A percentile compares a stretch with the other conserved stretches of the same genome.
Evolutionary conservation across 2,797 vertebrate genomes (phyloP).

Genomic region (Xenopus petersii): DNA sequence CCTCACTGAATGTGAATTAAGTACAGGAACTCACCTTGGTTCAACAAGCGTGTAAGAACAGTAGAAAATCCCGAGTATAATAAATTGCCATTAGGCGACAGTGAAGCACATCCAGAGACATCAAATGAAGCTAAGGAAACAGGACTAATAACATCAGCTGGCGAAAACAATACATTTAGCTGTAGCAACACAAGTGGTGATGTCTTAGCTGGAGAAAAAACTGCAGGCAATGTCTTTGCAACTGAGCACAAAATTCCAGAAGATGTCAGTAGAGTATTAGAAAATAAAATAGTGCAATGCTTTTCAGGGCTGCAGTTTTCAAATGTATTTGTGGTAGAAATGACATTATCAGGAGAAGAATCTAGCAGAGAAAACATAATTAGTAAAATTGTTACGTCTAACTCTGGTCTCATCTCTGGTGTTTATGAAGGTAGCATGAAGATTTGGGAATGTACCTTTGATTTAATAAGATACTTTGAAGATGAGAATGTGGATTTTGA

Average conservation of each 20-base stretch:
- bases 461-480: slow-evolving; percentile 79
- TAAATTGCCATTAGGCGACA: slow-evolving; percentile 25
- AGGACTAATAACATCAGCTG: not conserved
- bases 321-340: slow-evolving; percentile 53
- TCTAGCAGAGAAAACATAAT: slow-evolving; percentile 68
- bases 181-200: not conserved
- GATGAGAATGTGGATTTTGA: slow-evolving; percentile 70
- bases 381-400: slow-evolving; percentile 69
- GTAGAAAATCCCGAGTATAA: slow-evolving; percentile 24
- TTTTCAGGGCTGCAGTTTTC: slow-evolving; percentile 13
- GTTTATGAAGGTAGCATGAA: slow-evolving; percentile 94
- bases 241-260: slow-evolving; percentile 62
- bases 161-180: not conserved
- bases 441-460: slow-evolving; percentile 97
- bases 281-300: slow-evolving; percentile 58
- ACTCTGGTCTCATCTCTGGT: slow-evolving; percentile 89
- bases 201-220: slow-evolving; percentile 1
- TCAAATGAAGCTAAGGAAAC: not conserved
- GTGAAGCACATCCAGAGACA: not conserved
- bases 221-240: slow-evolving; percentile 46
- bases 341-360: not conserved
- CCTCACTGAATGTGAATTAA: not conserved
- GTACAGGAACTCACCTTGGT: slow-evolving; percentile 27
- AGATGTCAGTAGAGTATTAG: slow-evolving; percentile 54
- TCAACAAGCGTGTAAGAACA: slow-evolving; percentile 25